A percentile compares a stretch with the other conserved stretches of the same genome.
Conservation (phyloP, 2,797 vertebrate genomes). For the Gymnothorax javanicus region DNA sequence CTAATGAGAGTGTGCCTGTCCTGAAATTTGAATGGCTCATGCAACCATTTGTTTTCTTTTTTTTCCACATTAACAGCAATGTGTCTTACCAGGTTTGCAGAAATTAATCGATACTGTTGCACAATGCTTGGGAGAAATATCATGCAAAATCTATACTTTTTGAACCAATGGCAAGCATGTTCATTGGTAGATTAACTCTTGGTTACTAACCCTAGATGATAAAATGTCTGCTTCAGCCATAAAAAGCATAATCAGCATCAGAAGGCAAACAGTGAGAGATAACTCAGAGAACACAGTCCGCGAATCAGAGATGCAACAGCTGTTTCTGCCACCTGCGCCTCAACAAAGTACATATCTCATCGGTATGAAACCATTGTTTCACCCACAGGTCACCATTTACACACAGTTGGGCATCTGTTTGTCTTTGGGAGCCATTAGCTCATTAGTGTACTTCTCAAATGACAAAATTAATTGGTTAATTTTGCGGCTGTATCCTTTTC, state of each 20-base stretch:
- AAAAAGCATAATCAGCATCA: constrained; percentile 4
- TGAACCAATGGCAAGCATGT: not conserved
- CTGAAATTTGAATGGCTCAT: not conserved
- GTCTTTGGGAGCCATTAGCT: constrained; percentile 8
- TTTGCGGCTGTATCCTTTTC: not conserved
- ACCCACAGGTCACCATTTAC: not conserved
- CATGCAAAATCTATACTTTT: not conserved
- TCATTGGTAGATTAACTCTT: not conserved
- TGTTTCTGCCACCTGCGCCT: not conserved
- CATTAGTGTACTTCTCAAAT: not conserved
- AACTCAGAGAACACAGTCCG: not conserved
- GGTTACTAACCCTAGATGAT: not conserved
- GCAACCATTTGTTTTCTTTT: not conserved
- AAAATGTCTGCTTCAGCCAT: not conserved
- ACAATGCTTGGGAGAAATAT: not conserved
- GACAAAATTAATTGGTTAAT: not conserved
- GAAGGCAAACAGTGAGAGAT: constrained; percentile 5
- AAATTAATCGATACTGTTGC: not conserved
- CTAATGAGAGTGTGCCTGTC: not conserved
- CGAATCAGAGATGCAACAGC: constrained; percentile 3
- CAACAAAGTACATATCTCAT: not conserved
- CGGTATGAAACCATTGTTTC: constrained; percentile 21
- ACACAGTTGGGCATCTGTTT: not conserved
- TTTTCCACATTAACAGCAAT: not conserved
- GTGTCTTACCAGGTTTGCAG: not conserved